Percentiles rank a stretch among this genome's conserved stretches.
Evolutionary conservation across 2,113 vertebrate species (phyloP).

Genomic region (Hippocampus comes): DNA sequence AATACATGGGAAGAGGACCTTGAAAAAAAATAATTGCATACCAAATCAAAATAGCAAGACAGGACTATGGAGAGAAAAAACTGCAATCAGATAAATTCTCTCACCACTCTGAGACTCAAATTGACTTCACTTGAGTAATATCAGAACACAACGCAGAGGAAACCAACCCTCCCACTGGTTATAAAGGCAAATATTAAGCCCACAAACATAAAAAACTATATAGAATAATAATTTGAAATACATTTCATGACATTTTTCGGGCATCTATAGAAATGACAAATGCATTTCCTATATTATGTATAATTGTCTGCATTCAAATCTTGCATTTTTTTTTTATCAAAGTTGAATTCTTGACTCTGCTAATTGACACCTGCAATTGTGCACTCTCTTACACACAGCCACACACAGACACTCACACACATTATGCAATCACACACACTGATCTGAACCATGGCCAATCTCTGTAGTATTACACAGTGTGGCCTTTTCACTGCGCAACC

Average conservation of each 20-base stretch:
- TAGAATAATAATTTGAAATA: no score
- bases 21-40: no score
- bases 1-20: no score
- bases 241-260: neutral
- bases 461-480: slow-evolving; percentile 48
- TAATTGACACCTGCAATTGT: neutral
- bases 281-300: neutral
- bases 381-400: slow-evolving; percentile 11
- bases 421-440: slow-evolving; percentile 16
- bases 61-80: no score
- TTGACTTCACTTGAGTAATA: no score
- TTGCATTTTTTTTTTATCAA: neutral
- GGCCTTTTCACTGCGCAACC: slow-evolving; percentile 52
- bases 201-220: no score
- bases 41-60: no score
- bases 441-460: slow-evolving; percentile 48
- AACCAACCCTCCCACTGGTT: no score
- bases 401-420: slow-evolving; percentile 19
- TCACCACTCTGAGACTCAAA: no score
- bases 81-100: no score
- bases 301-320: neutral
- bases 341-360: neutral
- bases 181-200: no score
- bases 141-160: no score
- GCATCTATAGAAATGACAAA: neutral